A percentile compares a stretch with the other conserved stretches of the same genome.
phyloP scores from a whole-genome alignment of 2,113 vertebrate species.

The Thymallus thymallus region DNA sequence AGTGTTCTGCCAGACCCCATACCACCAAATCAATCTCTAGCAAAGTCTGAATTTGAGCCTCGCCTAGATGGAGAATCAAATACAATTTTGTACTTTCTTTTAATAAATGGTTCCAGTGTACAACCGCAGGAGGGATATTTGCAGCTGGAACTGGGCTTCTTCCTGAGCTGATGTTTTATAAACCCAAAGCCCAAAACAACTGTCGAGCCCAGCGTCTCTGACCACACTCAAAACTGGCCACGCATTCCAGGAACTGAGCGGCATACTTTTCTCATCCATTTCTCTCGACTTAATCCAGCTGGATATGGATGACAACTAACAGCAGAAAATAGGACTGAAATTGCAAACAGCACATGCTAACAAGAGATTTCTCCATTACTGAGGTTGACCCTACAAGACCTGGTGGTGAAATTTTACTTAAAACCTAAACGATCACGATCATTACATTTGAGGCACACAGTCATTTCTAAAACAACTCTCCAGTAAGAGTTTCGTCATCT shows the following conservation, averaged over 20 bases:
- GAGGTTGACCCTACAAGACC: conserved; percentile 29
- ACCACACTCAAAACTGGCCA: conserved; percentile 59
- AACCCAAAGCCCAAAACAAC: conserved; percentile 63
- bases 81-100: conserved; percentile 30
- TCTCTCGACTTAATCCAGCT: conserved; percentile 55
- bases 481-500: background rate
- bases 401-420: conserved; percentile 22
- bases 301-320: conserved; percentile 57
- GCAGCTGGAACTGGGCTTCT: conserved; percentile 68
- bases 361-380: conserved; percentile 21
- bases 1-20: background rate
- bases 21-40: background rate
- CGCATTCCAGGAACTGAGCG: conserved; percentile 63
- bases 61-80: background rate
- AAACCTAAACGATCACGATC: conserved; percentile 6
- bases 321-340: conserved; percentile 52
- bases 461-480: conserved; percentile 45
- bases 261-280: conserved; percentile 64
- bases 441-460: background rate
- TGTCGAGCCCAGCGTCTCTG: conserved; percentile 44
- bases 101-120: conserved; percentile 58
- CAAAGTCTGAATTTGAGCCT: background rate
- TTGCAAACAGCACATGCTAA: conserved; percentile 48
- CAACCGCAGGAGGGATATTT: conserved; percentile 63
- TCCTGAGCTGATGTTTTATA: conserved; percentile 67